Evolutionary conservation across 2,888 invertebrate species (phyloP), one percentile per base, ranked within the genome.

Genomic region (Globia sparganii): DNA sequence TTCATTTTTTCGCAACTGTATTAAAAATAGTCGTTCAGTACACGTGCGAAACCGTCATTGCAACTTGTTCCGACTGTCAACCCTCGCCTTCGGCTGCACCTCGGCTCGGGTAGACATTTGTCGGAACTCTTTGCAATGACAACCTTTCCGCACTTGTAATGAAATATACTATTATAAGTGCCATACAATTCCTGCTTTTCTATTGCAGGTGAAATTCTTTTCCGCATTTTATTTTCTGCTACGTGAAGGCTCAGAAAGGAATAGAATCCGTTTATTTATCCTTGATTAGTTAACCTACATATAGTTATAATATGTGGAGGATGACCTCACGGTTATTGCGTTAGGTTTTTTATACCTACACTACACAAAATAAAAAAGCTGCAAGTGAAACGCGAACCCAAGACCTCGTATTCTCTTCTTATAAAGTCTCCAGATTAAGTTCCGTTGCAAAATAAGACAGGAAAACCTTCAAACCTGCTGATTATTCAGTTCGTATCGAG

Each of bases 401-500:
- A 53, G 40, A 72, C 4, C 28, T 34, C 58, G 43, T 56, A 18
- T 4, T n/a, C 21, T 34, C 8, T 37, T 28, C 4, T 43, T 40
- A 40, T 9, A 9, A 40, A 40, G 40, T 40, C 40, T 40, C 40
- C 13, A n/a, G 4, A 46, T 46, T 28, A 43, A 34, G 13, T 40
- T 62, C 15, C 21, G 13, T 56, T 6, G 21, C 11, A 28, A 56
- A 78, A 65, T n/a, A 28, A 31, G 37, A 21, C 28, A n/a, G 25
- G 1, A 8, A 21, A 25, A 8, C 4, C 8, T 49, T 43, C 53
- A 34, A 64, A 43, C 40, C 58, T 58, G 49, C 62, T 71, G 15
- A 79, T 59, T 65, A 72, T 72, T 78, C 64, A 72, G 18, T 40
- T 53, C 34, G 18, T 37, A 72, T 79, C 49, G 53, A 78, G 49